A percentile compares a stretch with the other conserved stretches of the same genome.
Conservation (phyloP, 2,113 vertebrate genomes). For the Siphamia tubifer region DNA sequence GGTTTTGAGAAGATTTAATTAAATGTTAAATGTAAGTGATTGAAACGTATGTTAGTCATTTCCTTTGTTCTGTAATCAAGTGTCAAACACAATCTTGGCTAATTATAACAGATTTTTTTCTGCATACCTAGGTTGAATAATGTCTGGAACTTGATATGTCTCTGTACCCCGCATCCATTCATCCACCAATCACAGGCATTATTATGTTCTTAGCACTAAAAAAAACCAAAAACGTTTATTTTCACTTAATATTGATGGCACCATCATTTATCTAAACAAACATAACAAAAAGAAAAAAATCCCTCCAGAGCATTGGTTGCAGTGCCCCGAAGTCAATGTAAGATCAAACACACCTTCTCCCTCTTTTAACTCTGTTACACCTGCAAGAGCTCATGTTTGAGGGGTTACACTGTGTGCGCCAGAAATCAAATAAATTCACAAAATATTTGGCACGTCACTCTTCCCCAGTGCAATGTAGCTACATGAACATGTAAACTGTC, state of each 20-base stretch:
- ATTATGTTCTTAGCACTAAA: background rate
- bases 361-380: constrained; percentile 27
- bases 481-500: constrained; percentile 92
- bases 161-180: background rate
- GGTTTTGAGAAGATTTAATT: constrained; percentile 35
- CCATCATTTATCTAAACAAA: too few species aligned
- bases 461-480: constrained; percentile 73
- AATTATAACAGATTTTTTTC: constrained; percentile 16
- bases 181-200: background rate
- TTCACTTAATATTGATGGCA: background rate
- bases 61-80: constrained; percentile 37
- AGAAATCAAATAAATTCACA: constrained; percentile 70
- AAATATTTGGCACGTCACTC: constrained; percentile 72
- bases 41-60: constrained; percentile 32
- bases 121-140: constrained; percentile 25
- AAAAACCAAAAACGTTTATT: background rate
- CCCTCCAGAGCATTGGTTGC: background rate
- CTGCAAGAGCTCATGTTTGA: constrained; percentile 36
- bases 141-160: constrained; percentile 47
- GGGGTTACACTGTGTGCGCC: constrained; percentile 57
- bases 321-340: background rate
- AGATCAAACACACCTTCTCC: constrained; percentile 32
- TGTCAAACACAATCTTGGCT: constrained; percentile 53
- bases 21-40: constrained; percentile 27
- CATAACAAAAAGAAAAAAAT: too few species aligned